phyloP scores from a whole-genome alignment of 2,113 vertebrate species.

The Pantherophis guttatus region DNA sequence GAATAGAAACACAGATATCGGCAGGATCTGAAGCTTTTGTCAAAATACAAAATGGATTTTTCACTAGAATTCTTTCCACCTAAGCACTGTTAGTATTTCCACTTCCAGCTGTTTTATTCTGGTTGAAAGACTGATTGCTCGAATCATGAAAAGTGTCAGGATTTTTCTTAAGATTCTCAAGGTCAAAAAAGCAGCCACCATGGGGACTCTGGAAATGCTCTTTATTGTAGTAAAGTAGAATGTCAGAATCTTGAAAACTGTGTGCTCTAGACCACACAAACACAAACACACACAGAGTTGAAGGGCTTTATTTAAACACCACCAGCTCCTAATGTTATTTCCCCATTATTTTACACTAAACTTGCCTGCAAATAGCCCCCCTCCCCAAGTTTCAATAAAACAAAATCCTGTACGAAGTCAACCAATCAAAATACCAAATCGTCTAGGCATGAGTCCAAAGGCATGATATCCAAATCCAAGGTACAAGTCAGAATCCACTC shows the following conservation, averaged over 20 bases:
- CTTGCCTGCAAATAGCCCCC: neutral
- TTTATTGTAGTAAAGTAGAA: neutral
- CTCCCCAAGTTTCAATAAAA: neutral
- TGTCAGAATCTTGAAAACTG: neutral
- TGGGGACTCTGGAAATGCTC: neutral
- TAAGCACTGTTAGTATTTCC: neutral
- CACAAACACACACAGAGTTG: neutral
- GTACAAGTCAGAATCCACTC: no score
- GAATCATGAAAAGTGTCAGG: neutral
- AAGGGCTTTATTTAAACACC: neutral
- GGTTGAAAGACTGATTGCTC: neutral
- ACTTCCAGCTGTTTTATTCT: neutral
- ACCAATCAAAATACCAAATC: neutral
- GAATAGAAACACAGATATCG: neutral
- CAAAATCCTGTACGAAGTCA: neutral
- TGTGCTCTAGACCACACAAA: neutral
- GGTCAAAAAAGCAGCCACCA: neutral
- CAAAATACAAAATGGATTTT: neutral
- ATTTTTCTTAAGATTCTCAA: neutral
- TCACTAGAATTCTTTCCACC: neutral
- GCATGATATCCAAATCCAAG: neutral
- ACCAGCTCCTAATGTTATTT: neutral
- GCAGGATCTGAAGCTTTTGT: neutral
- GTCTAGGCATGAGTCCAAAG: neutral
- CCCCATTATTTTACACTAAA: neutral